A percentile compares a stretch with the other conserved stretches of the same genome.
phyloP scores from a whole-genome alignment of 2,888 invertebrate species.

The Halictus ligatus region DNA sequence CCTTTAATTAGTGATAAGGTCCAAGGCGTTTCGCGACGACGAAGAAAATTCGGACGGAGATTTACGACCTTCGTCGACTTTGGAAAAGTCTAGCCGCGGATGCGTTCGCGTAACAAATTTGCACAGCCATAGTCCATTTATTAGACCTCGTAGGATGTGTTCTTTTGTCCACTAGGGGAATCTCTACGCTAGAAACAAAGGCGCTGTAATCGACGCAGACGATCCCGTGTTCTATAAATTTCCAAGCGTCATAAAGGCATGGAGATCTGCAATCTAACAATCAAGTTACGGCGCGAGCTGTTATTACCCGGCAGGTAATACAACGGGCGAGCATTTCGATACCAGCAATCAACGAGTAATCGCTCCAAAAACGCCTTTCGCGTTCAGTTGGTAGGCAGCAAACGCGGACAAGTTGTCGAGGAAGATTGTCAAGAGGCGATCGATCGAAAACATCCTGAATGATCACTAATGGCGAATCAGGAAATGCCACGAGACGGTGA shows the following conservation, averaged over 20 bases:
- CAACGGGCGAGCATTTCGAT: background rate
- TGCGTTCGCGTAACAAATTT: no score
- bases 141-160: no score
- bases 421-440: background rate
- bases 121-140: no score
- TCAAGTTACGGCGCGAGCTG: background rate
- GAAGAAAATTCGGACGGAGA: no score
- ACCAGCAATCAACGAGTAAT: background rate
- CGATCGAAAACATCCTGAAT: background rate
- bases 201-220: background rate
- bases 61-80: no score
- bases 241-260: background rate
- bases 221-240: background rate
- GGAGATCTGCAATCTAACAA: background rate
- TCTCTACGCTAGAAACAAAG: background rate
- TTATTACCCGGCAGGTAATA: background rate
- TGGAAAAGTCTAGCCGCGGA: no score
- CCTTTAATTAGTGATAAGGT: no score
- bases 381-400: background rate
- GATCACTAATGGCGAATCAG: background rate
- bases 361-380: background rate
- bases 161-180: no score
- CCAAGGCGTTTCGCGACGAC: no score
- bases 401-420: background rate
- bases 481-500: background rate